Evolutionary conservation across 2,797 vertebrate species (phyloP).

Genomic region (Coregonus ussuriensis): DNA sequence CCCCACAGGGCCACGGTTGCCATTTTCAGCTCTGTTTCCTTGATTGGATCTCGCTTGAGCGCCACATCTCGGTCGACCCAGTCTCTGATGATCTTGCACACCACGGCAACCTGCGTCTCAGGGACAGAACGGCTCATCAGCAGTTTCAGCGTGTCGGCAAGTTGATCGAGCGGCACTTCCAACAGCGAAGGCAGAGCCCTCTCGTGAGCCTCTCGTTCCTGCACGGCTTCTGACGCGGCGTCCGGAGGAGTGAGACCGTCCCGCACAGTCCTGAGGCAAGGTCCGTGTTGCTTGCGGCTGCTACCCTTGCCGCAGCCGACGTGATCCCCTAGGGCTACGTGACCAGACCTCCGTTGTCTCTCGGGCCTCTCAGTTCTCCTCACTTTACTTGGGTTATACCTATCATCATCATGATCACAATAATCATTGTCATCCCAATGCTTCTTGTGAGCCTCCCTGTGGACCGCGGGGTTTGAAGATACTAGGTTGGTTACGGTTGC

Average conservation of each 20-base stretch:
- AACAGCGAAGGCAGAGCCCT: neutral
- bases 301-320: no score
- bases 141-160: neutral
- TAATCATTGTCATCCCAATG: no score
- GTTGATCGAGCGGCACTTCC: neutral
- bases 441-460: no score
- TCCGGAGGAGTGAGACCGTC: neutral
- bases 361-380: no score
- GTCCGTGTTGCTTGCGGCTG: neutral
- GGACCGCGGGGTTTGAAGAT: no score
- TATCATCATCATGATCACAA: no score
- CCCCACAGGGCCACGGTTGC: constrained; percentile 18
- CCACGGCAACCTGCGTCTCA: neutral
- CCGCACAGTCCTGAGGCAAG: neutral
- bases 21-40: constrained; percentile 21
- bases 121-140: constrained; percentile 17
- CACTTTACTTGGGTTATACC: no score
- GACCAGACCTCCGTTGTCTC: no score
- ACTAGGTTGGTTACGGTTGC: constrained; percentile 2
- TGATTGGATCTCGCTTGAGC: neutral
- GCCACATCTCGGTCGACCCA: neutral
- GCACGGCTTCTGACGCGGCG: neutral
- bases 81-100: constrained; percentile 23
- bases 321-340: no score
- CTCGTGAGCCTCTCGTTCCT: no score